These are phyloP conservation scores for Lepidonotus clava DNA, from an alignment of 2,888 invertebrate species.

Conservation along the genomic window DNA sequence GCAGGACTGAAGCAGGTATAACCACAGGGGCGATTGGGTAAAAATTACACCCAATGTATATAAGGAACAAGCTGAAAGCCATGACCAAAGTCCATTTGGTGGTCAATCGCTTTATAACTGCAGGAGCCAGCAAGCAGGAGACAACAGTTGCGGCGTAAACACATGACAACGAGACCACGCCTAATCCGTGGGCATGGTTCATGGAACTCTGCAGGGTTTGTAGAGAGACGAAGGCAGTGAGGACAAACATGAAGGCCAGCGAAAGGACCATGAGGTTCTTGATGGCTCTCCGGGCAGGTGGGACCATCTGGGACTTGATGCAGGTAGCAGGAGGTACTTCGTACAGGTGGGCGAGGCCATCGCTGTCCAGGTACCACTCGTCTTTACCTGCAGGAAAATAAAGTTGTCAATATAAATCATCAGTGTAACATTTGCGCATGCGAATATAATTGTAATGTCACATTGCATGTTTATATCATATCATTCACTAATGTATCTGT, in stretches of 20 bases:
- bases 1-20: conserved; percentile 73
- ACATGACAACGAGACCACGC: conserved; percentile 76
- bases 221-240: conserved; percentile 76
- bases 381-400: conserved; percentile 11
- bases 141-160: conserved; percentile 76
- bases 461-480: too few species aligned
- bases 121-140: conserved; percentile 77
- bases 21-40: conserved; percentile 74
- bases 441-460: too few species aligned
- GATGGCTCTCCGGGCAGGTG: conserved; percentile 64
- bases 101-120: conserved; percentile 74
- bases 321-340: conserved; percentile 12
- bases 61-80: conserved; percentile 72
- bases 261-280: conserved; percentile 76
- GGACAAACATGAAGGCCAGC: conserved; percentile 76
- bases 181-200: conserved; percentile 71
- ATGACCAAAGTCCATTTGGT: conserved; percentile 78
- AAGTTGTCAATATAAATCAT: too few species aligned
- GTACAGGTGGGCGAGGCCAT: conserved; percentile 38
- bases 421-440: too few species aligned
- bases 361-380: conserved; percentile 50
- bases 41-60: conserved; percentile 76
- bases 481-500: too few species aligned
- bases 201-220: conserved; percentile 76
- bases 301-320: conserved; percentile 2